Percentiles rank a stretch among this genome's conserved stretches.
phyloP scores from a whole-genome alignment of 1,140 invertebrate species.

The Homarus americanus region DNA sequence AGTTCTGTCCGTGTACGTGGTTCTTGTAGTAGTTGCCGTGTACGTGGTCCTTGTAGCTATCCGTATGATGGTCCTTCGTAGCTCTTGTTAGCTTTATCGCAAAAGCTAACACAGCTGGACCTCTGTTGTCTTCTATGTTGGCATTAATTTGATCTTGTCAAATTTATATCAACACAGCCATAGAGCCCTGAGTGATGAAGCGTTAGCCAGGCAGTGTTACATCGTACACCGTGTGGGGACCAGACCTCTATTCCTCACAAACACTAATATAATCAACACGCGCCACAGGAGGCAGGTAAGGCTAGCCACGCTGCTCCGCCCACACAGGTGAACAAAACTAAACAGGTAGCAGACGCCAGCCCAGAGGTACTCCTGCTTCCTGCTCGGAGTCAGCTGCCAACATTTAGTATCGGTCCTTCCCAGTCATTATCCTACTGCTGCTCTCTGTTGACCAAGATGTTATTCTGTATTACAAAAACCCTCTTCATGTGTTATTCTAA shows the following conservation, averaged over 20 bases:
- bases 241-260: too few relatives aligned
- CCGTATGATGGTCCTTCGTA: too few relatives aligned
- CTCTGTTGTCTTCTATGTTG: background rate
- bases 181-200: background rate
- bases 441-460: background rate
- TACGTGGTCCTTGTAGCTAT: background rate
- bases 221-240: background rate
- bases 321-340: background rate
- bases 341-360: background rate
- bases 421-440: background rate
- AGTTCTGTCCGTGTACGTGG: background rate
- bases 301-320: background rate
- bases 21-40: background rate
- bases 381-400: background rate
- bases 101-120: background rate
- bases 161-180: background rate
- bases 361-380: background rate
- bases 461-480: background rate
- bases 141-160: slow-evolving; percentile 9
- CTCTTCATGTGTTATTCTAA: background rate
- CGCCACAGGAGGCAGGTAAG: background rate
- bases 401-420: background rate
- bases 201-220: background rate
- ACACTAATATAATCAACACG: too few relatives aligned
- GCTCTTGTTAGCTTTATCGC: background rate